Percentiles rank a stretch among this genome's conserved stretches.
phyloP scores from a whole-genome alignment of 2,888 invertebrate genomes.

The Dione juno region DNA sequence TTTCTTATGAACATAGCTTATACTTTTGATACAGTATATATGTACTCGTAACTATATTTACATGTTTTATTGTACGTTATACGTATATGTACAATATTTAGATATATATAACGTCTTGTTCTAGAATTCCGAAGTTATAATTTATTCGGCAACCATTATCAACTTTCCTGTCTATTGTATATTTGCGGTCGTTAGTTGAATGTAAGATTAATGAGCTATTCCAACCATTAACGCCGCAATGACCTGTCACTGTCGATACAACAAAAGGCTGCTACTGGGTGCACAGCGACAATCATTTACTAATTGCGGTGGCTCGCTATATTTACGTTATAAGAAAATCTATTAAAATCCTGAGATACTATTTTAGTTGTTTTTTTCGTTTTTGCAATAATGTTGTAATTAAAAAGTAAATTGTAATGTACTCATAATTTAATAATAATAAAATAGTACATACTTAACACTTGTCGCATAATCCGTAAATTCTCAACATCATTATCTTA shows the following conservation, averaged over 20 bases:
- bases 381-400: too few species aligned
- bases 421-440: too few species aligned
- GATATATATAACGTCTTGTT: slow-evolving; percentile 2
- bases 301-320: slow-evolving; percentile 51
- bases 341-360: neutral
- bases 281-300: slow-evolving; percentile 55
- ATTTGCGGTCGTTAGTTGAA: slow-evolving; percentile 65
- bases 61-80: neutral
- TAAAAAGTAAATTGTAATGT: too few species aligned
- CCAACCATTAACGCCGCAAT: slow-evolving; percentile 63
- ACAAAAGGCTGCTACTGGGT: slow-evolving; percentile 58
- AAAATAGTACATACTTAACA: too few species aligned
- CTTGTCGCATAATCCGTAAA: too few species aligned
- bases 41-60: neutral
- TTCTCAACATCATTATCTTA: too few species aligned
- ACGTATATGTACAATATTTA: neutral
- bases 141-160: slow-evolving; percentile 72
- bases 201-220: slow-evolving; percentile 75
- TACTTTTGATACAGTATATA: too few species aligned
- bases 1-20: too few species aligned
- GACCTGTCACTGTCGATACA: slow-evolving; percentile 63
- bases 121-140: slow-evolving; percentile 60
- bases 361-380: too few species aligned
- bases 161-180: slow-evolving; percentile 66
- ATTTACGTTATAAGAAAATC: slow-evolving; percentile 36